Conservation (phyloP, 2,888 invertebrate genomes). For the Colletes collaris region DNA sequence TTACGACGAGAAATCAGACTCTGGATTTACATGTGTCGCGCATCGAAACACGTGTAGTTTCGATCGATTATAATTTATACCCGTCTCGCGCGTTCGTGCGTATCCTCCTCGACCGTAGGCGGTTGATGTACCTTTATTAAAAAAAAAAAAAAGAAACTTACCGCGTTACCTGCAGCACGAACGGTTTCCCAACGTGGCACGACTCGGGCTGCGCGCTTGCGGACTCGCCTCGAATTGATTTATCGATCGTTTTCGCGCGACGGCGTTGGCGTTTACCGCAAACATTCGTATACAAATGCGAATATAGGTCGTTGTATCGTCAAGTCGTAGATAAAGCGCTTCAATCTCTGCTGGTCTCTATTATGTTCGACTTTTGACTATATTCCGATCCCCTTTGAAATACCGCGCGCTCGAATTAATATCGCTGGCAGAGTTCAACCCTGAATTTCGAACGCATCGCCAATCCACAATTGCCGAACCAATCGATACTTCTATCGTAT, state of each 20-base stretch:
- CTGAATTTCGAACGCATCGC: background rate
- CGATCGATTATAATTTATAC: slow-evolving; percentile 55
- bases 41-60: slow-evolving; percentile 43
- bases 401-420: background rate
- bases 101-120: slow-evolving; percentile 40
- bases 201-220: slow-evolving; percentile 68
- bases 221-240: slow-evolving; percentile 72
- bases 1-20: slow-evolving; percentile 5
- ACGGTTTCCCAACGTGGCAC: slow-evolving; percentile 44
- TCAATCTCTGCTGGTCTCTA: slow-evolving; percentile 14
- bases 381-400: slow-evolving; percentile 5
- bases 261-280: slow-evolving; percentile 66
- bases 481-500: background rate
- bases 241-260: slow-evolving; percentile 72
- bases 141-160: slow-evolving; percentile 24
- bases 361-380: slow-evolving; percentile 46
- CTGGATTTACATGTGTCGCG: slow-evolving; percentile 30
- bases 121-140: slow-evolving; percentile 9
- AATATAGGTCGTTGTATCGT: slow-evolving; percentile 69
- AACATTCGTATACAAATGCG: slow-evolving; percentile 65
- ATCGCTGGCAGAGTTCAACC: background rate
- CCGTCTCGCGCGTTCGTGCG: slow-evolving; percentile 8
- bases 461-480: slow-evolving; percentile 2
- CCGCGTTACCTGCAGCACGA: slow-evolving; percentile 33
- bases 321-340: slow-evolving; percentile 42